Percentiles rank a stretch among this genome's conserved stretches.
Conservation (phyloP, 2,888 invertebrate genomes). For the Salpingus planirostris region DNA sequence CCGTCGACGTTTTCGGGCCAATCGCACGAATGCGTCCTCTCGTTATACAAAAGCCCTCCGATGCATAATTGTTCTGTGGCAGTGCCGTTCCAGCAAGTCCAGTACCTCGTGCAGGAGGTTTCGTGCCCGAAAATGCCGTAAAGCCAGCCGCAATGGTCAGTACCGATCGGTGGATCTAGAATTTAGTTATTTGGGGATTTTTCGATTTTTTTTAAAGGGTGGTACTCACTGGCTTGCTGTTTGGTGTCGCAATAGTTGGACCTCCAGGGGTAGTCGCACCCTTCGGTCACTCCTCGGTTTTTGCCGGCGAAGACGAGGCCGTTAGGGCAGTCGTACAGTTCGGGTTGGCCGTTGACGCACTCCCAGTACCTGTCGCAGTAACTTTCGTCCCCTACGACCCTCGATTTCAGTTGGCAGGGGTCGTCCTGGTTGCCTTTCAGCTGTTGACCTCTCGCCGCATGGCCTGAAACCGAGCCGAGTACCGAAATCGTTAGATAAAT, state of each 20-base stretch:
- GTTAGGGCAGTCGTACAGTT: constrained; percentile 83
- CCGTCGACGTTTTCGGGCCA: constrained; percentile 92
- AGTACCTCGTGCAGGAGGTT: constrained; percentile 86
- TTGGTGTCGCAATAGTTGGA: constrained; percentile 79
- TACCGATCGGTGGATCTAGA: constrained; percentile 70
- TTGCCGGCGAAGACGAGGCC: constrained; percentile 85
- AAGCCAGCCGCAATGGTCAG: constrained; percentile 86
- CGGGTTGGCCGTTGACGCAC: constrained; percentile 73
- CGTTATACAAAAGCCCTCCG: constrained; percentile 83
- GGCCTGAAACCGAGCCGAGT: constrained; percentile 28
- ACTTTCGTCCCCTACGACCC: constrained; percentile 67
- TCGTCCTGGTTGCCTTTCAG: constrained; percentile 51
- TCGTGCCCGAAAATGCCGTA: constrained; percentile 92
- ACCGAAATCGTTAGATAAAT: too few species aligned
- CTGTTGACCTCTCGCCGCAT: constrained; percentile 28
- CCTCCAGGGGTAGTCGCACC: constrained; percentile 85
- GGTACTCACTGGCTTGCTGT: constrained; percentile 60
- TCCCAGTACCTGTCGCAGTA: constrained; percentile 84
- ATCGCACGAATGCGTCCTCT: constrained; percentile 83
- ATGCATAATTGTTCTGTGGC: constrained; percentile 88
- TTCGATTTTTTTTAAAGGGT: neutral
- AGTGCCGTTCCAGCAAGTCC: constrained; percentile 94
- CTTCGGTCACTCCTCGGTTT: constrained; percentile 79
- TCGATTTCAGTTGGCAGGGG: constrained; percentile 71
- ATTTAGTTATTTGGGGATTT: constrained; percentile 5